Base-by-base conservation (phyloP, 1,140 invertebrate species). In the Diorhabda sublineata region DNA sequence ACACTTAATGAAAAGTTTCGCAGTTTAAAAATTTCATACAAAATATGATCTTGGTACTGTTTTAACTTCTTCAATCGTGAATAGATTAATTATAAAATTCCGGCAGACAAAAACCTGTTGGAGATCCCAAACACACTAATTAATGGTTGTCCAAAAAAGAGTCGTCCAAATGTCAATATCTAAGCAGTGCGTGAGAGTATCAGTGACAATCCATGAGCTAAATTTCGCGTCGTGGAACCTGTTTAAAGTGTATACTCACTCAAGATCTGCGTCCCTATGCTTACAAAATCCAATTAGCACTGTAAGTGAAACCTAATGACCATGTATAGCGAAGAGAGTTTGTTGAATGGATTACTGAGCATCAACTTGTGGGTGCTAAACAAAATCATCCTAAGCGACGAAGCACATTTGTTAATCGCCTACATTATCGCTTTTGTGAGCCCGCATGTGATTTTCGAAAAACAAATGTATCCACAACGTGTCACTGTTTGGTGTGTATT, bases 221-320 rank as follows among this genome's bases (percentile, higher is more conserved):
- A 56, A 56, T 56, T 56, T 6, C 1, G n/a, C 52, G n/a, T 56
- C n/a, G 6, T 56, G 52, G 52, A 56, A 2, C 6, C n/a, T 56
- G 1, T 56, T 26, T 26, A 26, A 26, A 26, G 1, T 26, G 26
- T 26, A 26, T 26, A 26, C 26, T 26, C 26, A 26, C n/a, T n/a
- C 1, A 6, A 56, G 6, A n/a, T 56, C 52, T 56, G 52, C n/a
- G 52, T 56, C 52, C 2, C 52, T n/a, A 56, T 56, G 52, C 52
- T 56, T 56, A 56, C 52, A 56, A 56, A 56, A 56, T 56, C n/a
- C 52, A 56, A 56, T 56, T n/a, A 56, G n/a, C 52, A 56, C 52
- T 7, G n/a, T 7, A 56, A 56, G 2, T 26, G 26, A 26, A 26
- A 1, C 1, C 1, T 26, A 26, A 26, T 26, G 26, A 26, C 26